Evolutionary conservation across 2,888 invertebrate species (phyloP), one percentile per base, ranked within the genome.

Genomic region (Encarsia formosa): DNA sequence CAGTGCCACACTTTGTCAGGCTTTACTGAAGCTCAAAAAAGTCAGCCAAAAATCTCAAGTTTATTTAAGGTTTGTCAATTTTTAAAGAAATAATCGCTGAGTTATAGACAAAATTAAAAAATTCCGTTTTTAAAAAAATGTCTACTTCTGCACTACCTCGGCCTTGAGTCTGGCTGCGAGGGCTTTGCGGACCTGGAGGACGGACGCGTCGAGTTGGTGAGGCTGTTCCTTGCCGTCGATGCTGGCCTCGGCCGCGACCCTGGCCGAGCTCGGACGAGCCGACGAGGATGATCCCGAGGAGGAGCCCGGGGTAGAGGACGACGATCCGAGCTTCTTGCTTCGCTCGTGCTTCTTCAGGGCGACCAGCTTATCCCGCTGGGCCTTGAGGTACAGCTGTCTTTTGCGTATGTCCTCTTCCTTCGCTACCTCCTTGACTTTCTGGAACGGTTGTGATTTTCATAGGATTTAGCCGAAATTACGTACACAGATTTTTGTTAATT

Each of bases 361-460:
- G 37, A 96, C 79, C 46, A 97, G 79, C 69, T 94, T 92, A 73
- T 96, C 96, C 20, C 96, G 81, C 70, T 96, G 95, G 54, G 88
- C 84, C 47, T 88, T 84, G 50, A 97, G 77, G 72, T 95, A 96
- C 59, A 88, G 85, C 65, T 92, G 90, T 1, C 96, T 81, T 50
- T 83, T 83, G 56, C 81, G 81, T 40, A 94, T 76, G 61, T 93
- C 92, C 51, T 78, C 78, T 19, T 77, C 75, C 22, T 53, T 61
- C 18, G 62, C 59, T 19, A 60, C 35, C 44, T 61, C 38, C 22
- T 46, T 49, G n/a, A n/a, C n/a, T n/a, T n/a, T n/a, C n/a, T n/a
- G n/a, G n/a, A n/a, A n/a, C n/a, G n/a, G n/a, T n/a, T n/a, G n/a
- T n/a, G n/a, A n/a, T n/a, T n/a, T n/a, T n/a, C n/a, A n/a, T n/a